These are phyloP conservation scores for Hemaris fuciformis DNA, from an alignment of 2,888 invertebrate genomes.

Conservation along the genomic window DNA sequence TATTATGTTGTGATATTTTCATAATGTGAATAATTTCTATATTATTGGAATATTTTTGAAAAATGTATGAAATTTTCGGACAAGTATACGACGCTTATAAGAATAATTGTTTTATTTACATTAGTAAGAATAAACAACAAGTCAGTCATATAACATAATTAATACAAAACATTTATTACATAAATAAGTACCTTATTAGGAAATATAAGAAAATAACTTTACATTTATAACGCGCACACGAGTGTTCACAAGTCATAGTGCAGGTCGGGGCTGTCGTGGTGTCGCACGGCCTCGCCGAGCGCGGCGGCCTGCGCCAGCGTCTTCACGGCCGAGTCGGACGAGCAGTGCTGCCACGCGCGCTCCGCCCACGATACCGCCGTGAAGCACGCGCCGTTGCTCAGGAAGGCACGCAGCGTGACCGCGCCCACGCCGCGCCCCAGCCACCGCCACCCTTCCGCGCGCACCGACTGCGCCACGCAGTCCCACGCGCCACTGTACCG, in stretches of 20 bases:
- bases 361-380: constrained; percentile 92
- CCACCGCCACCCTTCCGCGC: constrained; percentile 85
- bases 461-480: constrained; percentile 87
- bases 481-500: constrained; percentile 87
- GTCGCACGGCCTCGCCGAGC: constrained; percentile 54
- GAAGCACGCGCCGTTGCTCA: constrained; percentile 96
- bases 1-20: constrained; percentile 75
- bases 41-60: constrained; percentile 73
- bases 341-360: constrained; percentile 70
- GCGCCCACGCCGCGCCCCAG: constrained; percentile 89
- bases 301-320: constrained; percentile 46
- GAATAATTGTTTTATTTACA: constrained; percentile 43
- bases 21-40: constrained; percentile 73
- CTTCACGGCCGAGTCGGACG: constrained; percentile 44
- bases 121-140: background rate
- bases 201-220: background rate
- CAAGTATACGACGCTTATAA: constrained; percentile 68
- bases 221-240: background rate
- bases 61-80: constrained; percentile 74
- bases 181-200: background rate
- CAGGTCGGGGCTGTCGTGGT: constrained; percentile 53
- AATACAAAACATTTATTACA: background rate
- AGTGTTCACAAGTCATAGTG: constrained; percentile 49
- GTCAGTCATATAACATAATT: constrained; percentile 1
- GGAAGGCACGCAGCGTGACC: constrained; percentile 92